phyloP scores from a whole-genome alignment of 2,113 vertebrate species.

The Nycticryphes semicollaris region DNA sequence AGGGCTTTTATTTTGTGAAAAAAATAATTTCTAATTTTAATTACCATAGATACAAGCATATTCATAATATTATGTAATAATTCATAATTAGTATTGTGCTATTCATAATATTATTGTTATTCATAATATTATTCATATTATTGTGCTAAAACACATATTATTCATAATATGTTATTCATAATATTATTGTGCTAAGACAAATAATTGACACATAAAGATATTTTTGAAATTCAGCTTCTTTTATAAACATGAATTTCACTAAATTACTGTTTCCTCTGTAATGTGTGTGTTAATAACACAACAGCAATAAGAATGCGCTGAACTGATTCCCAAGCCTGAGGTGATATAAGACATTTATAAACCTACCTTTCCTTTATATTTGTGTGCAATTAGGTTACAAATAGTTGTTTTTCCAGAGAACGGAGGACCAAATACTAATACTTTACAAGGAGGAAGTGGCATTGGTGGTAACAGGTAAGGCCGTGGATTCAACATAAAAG shows the following conservation, averaged over 20 bases:
- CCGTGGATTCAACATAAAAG: constrained; percentile 85
- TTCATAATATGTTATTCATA: neutral
- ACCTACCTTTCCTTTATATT: constrained; percentile 79
- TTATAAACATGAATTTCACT: neutral
- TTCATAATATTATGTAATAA: no score
- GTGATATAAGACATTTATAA: neutral
- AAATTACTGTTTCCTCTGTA: neutral
- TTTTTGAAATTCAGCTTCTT: neutral
- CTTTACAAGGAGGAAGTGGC: constrained; percentile 86
- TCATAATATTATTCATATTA: no score
- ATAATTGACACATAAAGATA: neutral
- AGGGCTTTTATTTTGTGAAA: neutral
- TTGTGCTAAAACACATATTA: no score
- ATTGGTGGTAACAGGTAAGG: constrained; percentile 89
- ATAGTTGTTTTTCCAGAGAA: constrained; percentile 85
- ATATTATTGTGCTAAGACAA: neutral
- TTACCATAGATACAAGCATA: neutral
- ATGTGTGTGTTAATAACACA: neutral
- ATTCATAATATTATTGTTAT: no score
- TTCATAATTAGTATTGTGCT: no score
- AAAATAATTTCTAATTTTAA: neutral
- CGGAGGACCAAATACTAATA: constrained; percentile 84
- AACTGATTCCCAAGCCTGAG: neutral
- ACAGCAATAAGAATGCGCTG: neutral
- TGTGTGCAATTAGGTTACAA: constrained; percentile 77